phyloP scores from a whole-genome alignment of 2,888 invertebrate species.

The Heteromurus nitidus region DNA sequence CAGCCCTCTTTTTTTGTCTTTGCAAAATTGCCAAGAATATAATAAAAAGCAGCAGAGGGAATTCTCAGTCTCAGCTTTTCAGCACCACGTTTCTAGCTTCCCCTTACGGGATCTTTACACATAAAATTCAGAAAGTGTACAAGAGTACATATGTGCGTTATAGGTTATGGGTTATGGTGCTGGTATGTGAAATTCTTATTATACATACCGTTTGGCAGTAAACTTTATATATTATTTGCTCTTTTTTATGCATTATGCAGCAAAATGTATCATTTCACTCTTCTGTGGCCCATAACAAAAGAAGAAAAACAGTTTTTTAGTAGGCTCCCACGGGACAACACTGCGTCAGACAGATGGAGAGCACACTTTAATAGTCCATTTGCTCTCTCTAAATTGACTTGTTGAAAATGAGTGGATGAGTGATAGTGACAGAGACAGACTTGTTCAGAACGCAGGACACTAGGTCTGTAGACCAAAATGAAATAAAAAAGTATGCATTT shows the following conservation, averaged over 20 bases:
- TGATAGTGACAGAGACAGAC: not conserved
- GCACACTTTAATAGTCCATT: conserved; percentile 10
- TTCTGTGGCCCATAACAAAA: too few species aligned
- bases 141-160: too few species aligned
- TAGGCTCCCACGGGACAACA: not conserved
- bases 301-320: not conserved
- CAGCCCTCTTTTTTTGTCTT: conserved; percentile 28
- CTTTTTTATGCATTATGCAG: not conserved
- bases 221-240: too few species aligned
- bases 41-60: conserved; percentile 5
- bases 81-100: conserved; percentile 18
- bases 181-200: too few species aligned
- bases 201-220: too few species aligned
- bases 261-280: too few species aligned
- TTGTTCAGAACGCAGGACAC: too few species aligned
- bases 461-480: not conserved
- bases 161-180: too few species aligned
- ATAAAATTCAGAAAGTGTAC: too few species aligned
- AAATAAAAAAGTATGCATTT: not conserved
- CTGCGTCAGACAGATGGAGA: not conserved
- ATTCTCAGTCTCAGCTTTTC: conserved; percentile 14
- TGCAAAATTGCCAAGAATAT: conserved; percentile 38
- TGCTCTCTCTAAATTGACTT: conserved; percentile 2
- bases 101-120: too few species aligned
- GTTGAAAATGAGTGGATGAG: conserved; percentile 4